Conservation (phyloP, 1,140 invertebrate genomes). For the Drosophila grimshawi region DNA sequence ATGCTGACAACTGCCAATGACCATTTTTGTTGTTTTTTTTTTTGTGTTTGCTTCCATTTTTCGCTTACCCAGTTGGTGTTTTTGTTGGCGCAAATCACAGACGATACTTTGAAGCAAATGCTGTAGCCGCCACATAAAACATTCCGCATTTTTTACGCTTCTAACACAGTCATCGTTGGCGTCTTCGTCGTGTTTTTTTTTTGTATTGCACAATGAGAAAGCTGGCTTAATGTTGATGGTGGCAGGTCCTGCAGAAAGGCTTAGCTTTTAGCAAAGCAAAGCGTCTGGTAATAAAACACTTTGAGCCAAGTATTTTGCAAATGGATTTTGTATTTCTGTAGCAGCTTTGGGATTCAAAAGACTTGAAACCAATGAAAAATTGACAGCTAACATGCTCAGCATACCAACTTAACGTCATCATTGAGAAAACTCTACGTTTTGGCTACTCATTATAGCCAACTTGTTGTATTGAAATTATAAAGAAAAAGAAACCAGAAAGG, state of each 20-base stretch:
- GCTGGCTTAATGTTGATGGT: conserved; percentile 18
- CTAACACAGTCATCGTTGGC: background rate
- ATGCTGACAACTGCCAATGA: conserved; percentile 12
- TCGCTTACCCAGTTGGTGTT: background rate
- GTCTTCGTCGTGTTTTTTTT: conserved; percentile 3
- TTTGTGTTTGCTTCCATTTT: background rate
- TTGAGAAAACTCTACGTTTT: background rate
- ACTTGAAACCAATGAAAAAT: conserved; percentile 15
- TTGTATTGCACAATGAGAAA: conserved; percentile 47
- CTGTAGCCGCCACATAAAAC: conserved; percentile 39
- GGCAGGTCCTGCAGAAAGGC: conserved; percentile 39
- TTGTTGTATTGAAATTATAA: conserved; percentile 40
- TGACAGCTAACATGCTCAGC: conserved; percentile 10
- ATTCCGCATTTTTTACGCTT: conserved; percentile 35
- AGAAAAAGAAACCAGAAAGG: conserved; percentile 12
- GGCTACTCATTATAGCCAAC: conserved; percentile 28
- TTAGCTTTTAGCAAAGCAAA: conserved; percentile 66
- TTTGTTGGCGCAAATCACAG: conserved; percentile 56
- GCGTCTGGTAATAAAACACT: conserved; percentile 40
- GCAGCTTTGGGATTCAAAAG: conserved; percentile 3
- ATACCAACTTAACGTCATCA: conserved; percentile 19
- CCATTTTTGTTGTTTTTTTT: conserved; percentile 13
- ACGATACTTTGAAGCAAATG: conserved; percentile 52
- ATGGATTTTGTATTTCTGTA: conserved; percentile 40
- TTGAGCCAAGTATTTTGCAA: conserved; percentile 38